These are phyloP conservation scores for Astur gentilis DNA, from an alignment of 2,113 vertebrate species.

Conservation along the genomic window DNA sequence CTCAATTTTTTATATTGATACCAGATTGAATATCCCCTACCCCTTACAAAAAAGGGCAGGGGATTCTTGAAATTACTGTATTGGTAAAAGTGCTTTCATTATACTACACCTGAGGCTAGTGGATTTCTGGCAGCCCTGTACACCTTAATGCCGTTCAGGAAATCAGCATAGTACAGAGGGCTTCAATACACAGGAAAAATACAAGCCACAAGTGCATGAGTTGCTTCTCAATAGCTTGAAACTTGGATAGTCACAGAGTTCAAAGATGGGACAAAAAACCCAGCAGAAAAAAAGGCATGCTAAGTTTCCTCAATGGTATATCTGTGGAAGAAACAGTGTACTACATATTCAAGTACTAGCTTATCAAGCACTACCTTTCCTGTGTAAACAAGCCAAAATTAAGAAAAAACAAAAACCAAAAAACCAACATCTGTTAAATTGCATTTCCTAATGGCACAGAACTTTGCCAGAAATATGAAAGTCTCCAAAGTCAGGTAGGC, in stretches of 20 bases:
- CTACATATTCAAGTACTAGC: not conserved
- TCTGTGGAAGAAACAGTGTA: not conserved
- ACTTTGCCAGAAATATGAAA: not conserved
- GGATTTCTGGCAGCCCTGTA: not conserved
- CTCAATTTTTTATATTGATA: not conserved
- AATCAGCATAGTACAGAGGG: not conserved
- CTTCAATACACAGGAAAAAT: not conserved
- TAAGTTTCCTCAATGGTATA: not conserved
- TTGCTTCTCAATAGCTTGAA: not conserved
- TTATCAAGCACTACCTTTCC: not conserved
- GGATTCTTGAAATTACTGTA: not conserved
- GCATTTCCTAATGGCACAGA: not conserved
- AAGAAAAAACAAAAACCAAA: not conserved
- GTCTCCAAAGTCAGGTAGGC: not conserved
- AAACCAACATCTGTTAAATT: not conserved
- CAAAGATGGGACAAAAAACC: not conserved
- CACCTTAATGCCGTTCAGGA: not conserved
- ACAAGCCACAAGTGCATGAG: not conserved
- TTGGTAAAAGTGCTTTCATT: not conserved
- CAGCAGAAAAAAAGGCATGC: not conserved
- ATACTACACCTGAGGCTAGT: not conserved
- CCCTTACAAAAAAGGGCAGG: not conserved
- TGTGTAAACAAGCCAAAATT: not conserved
- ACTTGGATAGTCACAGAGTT: not conserved
- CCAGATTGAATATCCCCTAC: not conserved